Conservation (phyloP, 2,797 vertebrate genomes). For the Sebastes ruberrimus region DNA sequence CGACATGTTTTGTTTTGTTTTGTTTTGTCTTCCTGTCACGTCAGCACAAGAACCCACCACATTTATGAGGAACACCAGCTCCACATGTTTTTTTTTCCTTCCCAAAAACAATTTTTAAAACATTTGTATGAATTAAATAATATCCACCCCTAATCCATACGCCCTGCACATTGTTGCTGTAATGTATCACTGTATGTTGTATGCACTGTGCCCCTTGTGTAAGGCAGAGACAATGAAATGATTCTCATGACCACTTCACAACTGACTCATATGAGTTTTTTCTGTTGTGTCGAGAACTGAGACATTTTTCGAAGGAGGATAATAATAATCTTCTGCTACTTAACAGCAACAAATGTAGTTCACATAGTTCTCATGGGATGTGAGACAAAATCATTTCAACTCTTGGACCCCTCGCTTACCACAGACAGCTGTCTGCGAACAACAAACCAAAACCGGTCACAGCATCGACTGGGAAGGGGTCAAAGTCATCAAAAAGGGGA, state of each 20-base stretch:
- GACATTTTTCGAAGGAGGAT: neutral
- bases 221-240: neutral
- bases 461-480: neutral
- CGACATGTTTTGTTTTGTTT: neutral
- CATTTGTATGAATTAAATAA: no score
- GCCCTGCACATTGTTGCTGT: no score
- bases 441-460: neutral
- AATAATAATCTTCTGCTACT: neutral
- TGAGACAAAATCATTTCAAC: neutral
- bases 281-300: neutral
- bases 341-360: neutral
- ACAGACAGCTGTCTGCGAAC: neutral
- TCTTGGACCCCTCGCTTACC: neutral
- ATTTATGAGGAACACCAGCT: no score
- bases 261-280: neutral
- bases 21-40: no score
- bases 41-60: rapidly evolving
- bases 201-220: no score
- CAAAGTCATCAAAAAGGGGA: neutral
- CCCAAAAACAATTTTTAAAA: no score
- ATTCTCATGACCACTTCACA: neutral
- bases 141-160: no score
- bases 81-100: rapidly evolving
- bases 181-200: no score
- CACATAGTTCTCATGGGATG: neutral